Conservation (phyloP, 1,140 invertebrate species). For the Stenopsyche tienmushanensis region DNA sequence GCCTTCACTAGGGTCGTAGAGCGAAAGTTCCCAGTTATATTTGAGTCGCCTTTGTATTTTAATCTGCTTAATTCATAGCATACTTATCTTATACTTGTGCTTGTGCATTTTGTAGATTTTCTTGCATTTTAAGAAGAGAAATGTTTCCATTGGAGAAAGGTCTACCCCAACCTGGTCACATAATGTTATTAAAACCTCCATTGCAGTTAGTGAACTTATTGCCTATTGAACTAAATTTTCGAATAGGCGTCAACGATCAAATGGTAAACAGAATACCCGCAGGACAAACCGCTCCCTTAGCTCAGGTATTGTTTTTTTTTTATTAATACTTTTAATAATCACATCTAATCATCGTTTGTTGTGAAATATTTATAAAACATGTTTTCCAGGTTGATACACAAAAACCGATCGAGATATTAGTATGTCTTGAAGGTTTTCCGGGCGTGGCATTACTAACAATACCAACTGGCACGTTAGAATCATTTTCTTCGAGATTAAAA, state of each 20-base stretch:
- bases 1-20: too few relatives aligned
- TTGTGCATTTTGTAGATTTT: constrained; percentile 68
- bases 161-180: constrained; percentile 74
- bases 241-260: constrained; percentile 45
- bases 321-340: constrained; percentile 10
- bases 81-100: background rate
- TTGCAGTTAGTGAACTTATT: constrained; percentile 78
- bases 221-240: constrained; percentile 70
- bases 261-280: constrained; percentile 41
- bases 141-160: constrained; percentile 72
- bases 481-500: constrained; percentile 53
- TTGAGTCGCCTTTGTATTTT: too few relatives aligned
- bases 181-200: constrained; percentile 79
- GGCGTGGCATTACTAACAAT: constrained; percentile 63
- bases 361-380: constrained; percentile 6
- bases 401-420: constrained; percentile 67
- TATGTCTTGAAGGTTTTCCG: constrained; percentile 82
- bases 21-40: too few relatives aligned
- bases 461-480: constrained; percentile 49
- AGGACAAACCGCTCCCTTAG: constrained; percentile 47
- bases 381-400: constrained; percentile 65
- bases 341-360: background rate
- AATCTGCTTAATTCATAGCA: background rate
- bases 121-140: constrained; percentile 75
- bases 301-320: constrained; percentile 26